Percentiles rank a stretch among this genome's conserved stretches.
Evolutionary conservation across 2,113 vertebrate species (phyloP).

Genomic region (Thinocorus orbignyianus): DNA sequence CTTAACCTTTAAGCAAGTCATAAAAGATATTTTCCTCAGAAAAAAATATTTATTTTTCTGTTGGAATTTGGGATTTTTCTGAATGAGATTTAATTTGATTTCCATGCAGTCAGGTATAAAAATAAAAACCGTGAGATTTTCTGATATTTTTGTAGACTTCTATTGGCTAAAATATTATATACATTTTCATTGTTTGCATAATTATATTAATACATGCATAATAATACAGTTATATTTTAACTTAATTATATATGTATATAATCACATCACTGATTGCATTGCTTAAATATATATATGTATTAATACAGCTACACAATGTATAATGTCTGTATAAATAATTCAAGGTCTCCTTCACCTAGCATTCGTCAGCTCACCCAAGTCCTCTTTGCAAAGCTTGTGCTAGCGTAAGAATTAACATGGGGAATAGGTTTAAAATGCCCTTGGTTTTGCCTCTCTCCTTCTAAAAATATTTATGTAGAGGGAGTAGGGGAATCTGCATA

Average conservation of each 20-base stretch:
- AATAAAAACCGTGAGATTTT: neutral
- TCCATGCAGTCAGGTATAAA: neutral
- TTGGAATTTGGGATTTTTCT: neutral
- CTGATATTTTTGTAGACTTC: neutral
- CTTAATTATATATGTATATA: neutral
- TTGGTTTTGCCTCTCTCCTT: neutral
- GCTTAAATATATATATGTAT: slow-evolving; percentile 30
- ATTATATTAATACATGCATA: neutral
- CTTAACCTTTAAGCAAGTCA: neutral
- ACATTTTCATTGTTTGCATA: neutral
- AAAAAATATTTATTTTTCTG: neutral
- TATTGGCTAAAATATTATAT: neutral
- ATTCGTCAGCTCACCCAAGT: neutral
- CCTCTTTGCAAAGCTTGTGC: neutral
- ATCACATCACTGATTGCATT: neutral
- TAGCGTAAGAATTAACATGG: neutral
- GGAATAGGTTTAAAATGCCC: neutral
- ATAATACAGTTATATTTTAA: neutral
- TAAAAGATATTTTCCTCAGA: neutral
- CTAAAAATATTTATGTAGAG: neutral
- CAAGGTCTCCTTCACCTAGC: neutral
- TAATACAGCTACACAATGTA: slow-evolving; percentile 32
- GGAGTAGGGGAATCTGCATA: neutral
- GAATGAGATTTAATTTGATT: neutral
- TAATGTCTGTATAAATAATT: slow-evolving; percentile 48